phyloP scores from a whole-genome alignment of 2,888 invertebrate species.

The Cistogaster globosa region DNA sequence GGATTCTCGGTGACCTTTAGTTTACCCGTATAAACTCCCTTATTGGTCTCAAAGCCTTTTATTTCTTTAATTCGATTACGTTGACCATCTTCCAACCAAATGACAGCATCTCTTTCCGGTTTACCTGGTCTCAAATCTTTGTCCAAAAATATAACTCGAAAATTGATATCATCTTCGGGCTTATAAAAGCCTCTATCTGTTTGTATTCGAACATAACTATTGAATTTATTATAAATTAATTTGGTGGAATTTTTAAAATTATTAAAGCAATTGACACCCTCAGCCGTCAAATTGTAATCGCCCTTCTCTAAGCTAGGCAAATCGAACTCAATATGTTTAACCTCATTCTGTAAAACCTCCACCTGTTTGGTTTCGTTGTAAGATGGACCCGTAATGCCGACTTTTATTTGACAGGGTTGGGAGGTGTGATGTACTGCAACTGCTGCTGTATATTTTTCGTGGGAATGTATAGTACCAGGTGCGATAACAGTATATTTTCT shows the following conservation, averaged over 20 bases:
- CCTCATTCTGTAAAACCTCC: constrained; percentile 74
- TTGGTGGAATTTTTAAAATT: constrained; percentile 88
- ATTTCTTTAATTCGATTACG: constrained; percentile 93
- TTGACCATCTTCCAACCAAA: constrained; percentile 89
- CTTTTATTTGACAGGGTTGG: constrained; percentile 76
- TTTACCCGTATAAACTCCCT: constrained; percentile 87
- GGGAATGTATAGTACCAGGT: constrained; percentile 90
- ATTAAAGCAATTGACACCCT: constrained; percentile 86
- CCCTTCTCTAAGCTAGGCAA: constrained; percentile 83
- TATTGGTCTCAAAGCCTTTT: constrained; percentile 84
- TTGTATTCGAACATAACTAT: constrained; percentile 88
- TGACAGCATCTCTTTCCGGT: constrained; percentile 85
- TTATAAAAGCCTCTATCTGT: constrained; percentile 96
- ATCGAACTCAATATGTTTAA: constrained; percentile 76
- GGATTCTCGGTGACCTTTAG: constrained; percentile 90
- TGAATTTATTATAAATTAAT: constrained; percentile 85
- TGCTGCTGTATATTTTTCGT: constrained; percentile 91
- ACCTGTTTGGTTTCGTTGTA: constrained; percentile 76
- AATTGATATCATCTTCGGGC: constrained; percentile 92
- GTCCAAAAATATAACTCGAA: constrained; percentile 85
- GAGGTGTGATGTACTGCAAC: constrained; percentile 84
- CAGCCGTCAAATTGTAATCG: constrained; percentile 89
- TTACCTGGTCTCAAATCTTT: constrained; percentile 88
- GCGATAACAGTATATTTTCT: constrained; percentile 89
- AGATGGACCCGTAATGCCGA: constrained; percentile 78